phyloP scores from a whole-genome alignment of 2,113 vertebrate genomes.

The Tonatia bakeri region DNA sequence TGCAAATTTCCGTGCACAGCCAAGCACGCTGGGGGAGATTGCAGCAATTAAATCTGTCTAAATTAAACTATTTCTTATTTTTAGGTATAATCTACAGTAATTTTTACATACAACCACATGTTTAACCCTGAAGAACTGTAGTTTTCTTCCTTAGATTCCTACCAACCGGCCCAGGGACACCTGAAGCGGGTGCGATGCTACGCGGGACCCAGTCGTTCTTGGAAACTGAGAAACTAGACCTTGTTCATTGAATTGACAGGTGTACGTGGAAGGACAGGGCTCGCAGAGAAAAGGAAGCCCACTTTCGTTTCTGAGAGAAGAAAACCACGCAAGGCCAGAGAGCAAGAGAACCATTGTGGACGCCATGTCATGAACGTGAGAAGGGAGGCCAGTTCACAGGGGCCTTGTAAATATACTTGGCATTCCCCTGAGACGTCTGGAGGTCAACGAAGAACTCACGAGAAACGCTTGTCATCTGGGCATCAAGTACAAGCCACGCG shows the following conservation, averaged over 20 bases:
- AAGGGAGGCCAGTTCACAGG: not conserved
- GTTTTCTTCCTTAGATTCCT: constrained; percentile 18
- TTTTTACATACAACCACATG: not conserved
- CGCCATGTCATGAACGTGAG: not conserved
- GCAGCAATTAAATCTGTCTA: not conserved
- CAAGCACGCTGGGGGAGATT: not conserved
- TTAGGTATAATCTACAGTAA: not conserved
- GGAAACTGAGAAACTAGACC: constrained; percentile 47
- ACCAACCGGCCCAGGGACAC: not conserved
- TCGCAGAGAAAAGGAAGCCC: not conserved
- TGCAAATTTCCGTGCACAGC: constrained; percentile 24
- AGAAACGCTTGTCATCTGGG: not conserved
- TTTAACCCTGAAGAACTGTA: constrained; percentile 19
- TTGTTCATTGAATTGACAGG: constrained; percentile 48
- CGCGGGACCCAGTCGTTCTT: not conserved
- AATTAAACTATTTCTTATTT: constrained; percentile 44
- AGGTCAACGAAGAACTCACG: not conserved
- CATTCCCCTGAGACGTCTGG: not conserved
- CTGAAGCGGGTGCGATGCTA: not conserved
- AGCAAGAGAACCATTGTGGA: not conserved
- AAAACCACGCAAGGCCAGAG: not conserved
- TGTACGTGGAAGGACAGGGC: constrained; percentile 16
- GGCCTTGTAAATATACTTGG: not conserved
- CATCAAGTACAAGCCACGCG: not conserved
- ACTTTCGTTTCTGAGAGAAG: not conserved